Conservation (phyloP, 1,140 invertebrate genomes). For the Caenorhabditis brenneri region DNA sequence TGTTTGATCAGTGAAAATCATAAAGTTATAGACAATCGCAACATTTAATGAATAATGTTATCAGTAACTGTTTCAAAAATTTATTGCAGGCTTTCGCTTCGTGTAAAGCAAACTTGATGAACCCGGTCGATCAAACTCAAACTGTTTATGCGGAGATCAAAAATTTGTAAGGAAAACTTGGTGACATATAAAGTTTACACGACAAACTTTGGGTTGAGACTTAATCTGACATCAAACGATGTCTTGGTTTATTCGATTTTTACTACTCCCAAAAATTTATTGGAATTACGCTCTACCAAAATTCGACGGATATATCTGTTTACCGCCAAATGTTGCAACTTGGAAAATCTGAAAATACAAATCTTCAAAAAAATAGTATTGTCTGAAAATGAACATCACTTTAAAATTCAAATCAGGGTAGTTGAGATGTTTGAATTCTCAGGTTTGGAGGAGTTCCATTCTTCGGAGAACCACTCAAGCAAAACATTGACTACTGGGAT, state of each 20-base stretch:
- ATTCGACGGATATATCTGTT: too few relatives aligned
- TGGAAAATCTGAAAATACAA: too few relatives aligned
- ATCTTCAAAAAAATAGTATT: too few relatives aligned
- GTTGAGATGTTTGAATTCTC: too few relatives aligned
- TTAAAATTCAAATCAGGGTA: too few relatives aligned
- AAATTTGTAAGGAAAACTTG: background rate
- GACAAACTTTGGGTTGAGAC: too few relatives aligned
- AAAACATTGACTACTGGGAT: background rate
- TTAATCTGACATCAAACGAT: too few relatives aligned
- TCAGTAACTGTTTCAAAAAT: background rate
- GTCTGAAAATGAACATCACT: background rate
- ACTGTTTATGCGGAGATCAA: background rate
- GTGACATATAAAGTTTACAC: too few relatives aligned
- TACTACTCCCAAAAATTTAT: too few relatives aligned
- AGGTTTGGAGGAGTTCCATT: constrained; percentile 52
- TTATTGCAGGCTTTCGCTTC: constrained; percentile 23
- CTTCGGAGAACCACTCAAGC: background rate
- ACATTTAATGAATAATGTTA: background rate
- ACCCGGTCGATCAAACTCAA: background rate
- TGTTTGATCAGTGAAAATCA: background rate
- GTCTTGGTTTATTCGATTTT: too few relatives aligned
- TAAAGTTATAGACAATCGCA: background rate
- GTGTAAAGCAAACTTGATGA: background rate
- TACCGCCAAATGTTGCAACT: too few relatives aligned
- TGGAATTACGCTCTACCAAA: too few relatives aligned